These are phyloP conservation scores for Ariopsis seemanni DNA, from an alignment of 2,113 vertebrate genomes.

Conservation along the genomic window DNA sequence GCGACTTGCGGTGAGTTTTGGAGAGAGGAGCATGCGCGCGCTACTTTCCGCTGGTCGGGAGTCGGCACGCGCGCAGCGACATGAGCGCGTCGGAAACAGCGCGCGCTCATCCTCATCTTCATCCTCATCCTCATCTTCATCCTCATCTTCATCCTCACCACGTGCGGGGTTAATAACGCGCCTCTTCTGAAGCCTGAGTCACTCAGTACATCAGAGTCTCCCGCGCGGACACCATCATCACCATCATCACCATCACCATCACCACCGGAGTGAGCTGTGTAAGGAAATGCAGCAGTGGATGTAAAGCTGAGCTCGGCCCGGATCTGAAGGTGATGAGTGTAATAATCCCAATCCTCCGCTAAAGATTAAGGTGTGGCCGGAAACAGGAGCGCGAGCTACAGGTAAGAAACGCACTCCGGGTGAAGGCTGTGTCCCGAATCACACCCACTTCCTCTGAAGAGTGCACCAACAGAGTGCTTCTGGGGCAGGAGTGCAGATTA, in stretches of 20 bases:
- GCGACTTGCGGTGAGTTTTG: background rate
- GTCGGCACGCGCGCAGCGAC: background rate
- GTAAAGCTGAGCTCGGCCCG: no score
- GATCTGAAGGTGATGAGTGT: no score
- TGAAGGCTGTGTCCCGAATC: background rate
- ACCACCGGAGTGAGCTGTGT: background rate
- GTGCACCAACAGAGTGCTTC: background rate
- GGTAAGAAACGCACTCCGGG: background rate
- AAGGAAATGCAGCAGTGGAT: no score
- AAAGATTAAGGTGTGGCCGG: background rate
- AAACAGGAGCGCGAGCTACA: background rate
- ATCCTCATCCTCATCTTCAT: background rate
- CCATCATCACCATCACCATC: no score
- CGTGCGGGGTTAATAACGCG: no score
- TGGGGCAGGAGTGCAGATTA: background rate
- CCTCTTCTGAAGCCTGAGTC: no score
- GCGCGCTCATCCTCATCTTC: no score
- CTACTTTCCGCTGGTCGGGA: background rate
- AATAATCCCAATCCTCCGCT: background rate
- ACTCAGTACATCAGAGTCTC: no score
- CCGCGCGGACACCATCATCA: no score
- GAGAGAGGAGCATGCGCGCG: slow-evolving; percentile 7
- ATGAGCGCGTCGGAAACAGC: background rate
- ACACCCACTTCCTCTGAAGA: background rate
- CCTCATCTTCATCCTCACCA: background rate